Evolutionary conservation across 2,888 invertebrate genomes (phyloP).

Genomic region (Drosophila neoperkinsi): DNA sequence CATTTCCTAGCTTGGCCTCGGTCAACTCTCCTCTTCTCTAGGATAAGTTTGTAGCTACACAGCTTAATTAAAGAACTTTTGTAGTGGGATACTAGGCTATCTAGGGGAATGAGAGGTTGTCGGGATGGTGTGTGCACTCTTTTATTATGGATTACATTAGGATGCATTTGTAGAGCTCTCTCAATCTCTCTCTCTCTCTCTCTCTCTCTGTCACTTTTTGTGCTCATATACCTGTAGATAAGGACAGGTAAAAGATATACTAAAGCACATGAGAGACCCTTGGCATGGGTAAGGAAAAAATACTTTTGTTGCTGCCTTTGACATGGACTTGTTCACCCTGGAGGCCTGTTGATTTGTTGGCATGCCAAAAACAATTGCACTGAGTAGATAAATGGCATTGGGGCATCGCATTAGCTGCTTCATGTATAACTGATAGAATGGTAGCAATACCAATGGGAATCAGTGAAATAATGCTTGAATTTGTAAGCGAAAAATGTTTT

Average conservation of each 20-base stretch:
- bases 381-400: conserved; percentile 66
- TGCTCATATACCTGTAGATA: conserved; percentile 23
- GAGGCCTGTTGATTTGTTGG: conserved; percentile 71
- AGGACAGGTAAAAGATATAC: conserved; percentile 7
- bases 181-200: conserved; percentile 25
- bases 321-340: conserved; percentile 55
- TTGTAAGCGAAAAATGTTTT: conserved; percentile 16
- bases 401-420: conserved; percentile 39
- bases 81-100: conserved; percentile 1
- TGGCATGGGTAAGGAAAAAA: conserved; percentile 30
- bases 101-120: neutral
- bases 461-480: conserved; percentile 38
- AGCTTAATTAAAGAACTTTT: conserved; percentile 78
- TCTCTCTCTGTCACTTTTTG: conserved; percentile 10
- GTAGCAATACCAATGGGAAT: conserved; percentile 2
- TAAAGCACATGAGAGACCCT: conserved; percentile 26
- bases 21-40: neutral
- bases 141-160: conserved; percentile 76
- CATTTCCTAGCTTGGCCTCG: conserved; percentile 24
- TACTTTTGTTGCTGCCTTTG: conserved; percentile 58
- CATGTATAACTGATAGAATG: conserved; percentile 24
- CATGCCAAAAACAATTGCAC: conserved; percentile 67
- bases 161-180: conserved; percentile 53
- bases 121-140: conserved; percentile 30
- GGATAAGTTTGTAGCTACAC: conserved; percentile 52